A percentile compares a stretch with the other conserved stretches of the same genome.
Conservation (phyloP, 2,888 invertebrate genomes). For the Eupithecia insigniata region DNA sequence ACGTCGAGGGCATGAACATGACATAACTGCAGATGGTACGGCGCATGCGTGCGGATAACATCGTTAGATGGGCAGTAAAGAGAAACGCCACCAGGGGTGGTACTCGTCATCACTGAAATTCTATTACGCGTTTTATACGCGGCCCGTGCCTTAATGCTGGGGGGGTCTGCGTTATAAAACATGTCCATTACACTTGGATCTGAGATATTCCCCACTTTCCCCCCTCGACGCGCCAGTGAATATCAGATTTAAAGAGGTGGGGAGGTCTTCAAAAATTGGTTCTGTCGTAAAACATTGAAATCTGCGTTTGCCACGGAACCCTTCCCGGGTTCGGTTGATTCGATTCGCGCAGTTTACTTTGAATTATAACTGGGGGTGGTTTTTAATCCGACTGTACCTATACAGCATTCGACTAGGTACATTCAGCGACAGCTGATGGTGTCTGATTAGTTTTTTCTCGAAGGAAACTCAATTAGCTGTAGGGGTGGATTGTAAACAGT, state of each 20-base stretch:
- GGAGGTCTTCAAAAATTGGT: conserved; percentile 57
- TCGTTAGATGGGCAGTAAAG: conserved; percentile 76
- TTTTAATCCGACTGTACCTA: conserved; percentile 55
- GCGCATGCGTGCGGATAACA: conserved; percentile 77
- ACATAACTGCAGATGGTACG: conserved; percentile 52
- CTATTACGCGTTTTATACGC: conserved; percentile 82
- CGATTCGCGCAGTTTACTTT: conserved; percentile 81
- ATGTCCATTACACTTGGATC: conserved; percentile 72
- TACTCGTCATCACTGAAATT: conserved; percentile 76
- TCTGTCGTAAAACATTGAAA: conserved; percentile 69
- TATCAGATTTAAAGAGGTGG: conserved; percentile 50
- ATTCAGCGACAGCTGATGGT: conserved; percentile 41
- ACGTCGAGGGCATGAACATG: conserved; percentile 56
- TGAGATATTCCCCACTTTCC: conserved; percentile 61
- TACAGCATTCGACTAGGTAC: conserved; percentile 27
- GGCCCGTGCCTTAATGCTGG: conserved; percentile 73
- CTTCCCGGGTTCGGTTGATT: conserved; percentile 60
- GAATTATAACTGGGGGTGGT: conserved; percentile 74
- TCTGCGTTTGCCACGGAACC: conserved; percentile 62
- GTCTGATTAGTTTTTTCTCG: conserved; percentile 29
- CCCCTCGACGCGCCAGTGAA: conserved; percentile 46
- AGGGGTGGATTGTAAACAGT: conserved; percentile 52
- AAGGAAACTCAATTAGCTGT: conserved; percentile 24
- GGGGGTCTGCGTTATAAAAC: conserved; percentile 74
- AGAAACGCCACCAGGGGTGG: conserved; percentile 62